These are phyloP conservation scores for Pseudopodoces humilis DNA, from an alignment of 2,113 vertebrate genomes.

Conservation along the genomic window DNA sequence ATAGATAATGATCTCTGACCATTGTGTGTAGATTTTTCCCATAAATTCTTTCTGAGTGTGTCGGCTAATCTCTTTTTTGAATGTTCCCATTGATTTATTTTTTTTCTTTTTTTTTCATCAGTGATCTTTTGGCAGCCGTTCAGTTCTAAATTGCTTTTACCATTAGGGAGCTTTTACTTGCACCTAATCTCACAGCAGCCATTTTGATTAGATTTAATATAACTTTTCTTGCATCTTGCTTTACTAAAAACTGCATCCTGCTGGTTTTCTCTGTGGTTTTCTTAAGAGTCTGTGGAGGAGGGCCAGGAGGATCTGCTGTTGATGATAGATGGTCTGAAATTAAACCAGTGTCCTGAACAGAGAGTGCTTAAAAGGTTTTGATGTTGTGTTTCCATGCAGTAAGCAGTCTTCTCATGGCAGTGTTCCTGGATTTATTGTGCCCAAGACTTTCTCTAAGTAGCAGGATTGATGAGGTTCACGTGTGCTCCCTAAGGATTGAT, in stretches of 20 bases:
- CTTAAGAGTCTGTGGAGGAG: background rate
- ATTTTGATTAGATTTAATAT: constrained; percentile 52
- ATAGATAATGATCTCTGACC: constrained; percentile 30
- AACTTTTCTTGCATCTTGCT: background rate
- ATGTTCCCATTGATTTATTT: constrained; percentile 49
- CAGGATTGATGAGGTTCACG: background rate
- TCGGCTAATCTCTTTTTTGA: constrained; percentile 54
- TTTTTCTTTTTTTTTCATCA: constrained; percentile 10
- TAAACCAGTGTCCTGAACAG: background rate
- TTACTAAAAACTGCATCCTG: background rate
- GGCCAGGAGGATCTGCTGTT: background rate
- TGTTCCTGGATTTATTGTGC: background rate
- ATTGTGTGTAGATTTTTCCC: constrained; percentile 54
- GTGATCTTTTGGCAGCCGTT: constrained; percentile 59
- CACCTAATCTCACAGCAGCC: constrained; percentile 48
- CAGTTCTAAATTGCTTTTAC: constrained; percentile 63
- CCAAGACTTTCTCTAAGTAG: background rate
- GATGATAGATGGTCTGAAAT: background rate
- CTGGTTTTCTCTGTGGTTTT: background rate
- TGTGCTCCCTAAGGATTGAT: background rate
- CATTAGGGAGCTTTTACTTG: constrained; percentile 59
- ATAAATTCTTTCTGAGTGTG: constrained; percentile 50
- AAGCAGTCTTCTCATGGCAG: background rate
- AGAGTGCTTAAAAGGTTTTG: background rate
- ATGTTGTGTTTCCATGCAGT: background rate